Evolutionary conservation across 2,797 vertebrate genomes (phyloP), one percentile per base, ranked within the genome.

Genomic region (Chelon labrosus): DNA sequence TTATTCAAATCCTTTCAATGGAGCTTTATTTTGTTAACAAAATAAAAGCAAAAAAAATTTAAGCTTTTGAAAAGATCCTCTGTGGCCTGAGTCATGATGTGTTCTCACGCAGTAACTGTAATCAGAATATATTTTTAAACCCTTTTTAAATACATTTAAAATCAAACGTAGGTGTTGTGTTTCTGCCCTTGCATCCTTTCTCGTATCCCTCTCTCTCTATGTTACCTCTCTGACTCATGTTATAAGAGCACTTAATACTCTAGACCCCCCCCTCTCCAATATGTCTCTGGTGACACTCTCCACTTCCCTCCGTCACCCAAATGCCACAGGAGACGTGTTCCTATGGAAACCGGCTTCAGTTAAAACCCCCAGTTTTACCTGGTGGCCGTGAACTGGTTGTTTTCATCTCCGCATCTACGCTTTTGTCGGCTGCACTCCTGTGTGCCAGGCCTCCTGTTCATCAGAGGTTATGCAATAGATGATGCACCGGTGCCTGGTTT

Each of bases 321-420:
- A 85, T 84, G 83, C 75, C 87, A 86, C 76, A 61, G 51, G 67
- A 82, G 73, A 73, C 5, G 20, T 46, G 84, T 91, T 90, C 66
- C 90, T 79, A 90, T 87, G 89, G 91, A 77, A 86, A 93, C 86
- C 11, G 22, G 70, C 74, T 65, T 49, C 46, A 77, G 63, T 58
- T 12, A 82, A 49, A 75, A 56, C 47, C 41, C 54, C 41, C 42
- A 42, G 38, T 73, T 68, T 79, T 76, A 82, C 76, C 50, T 53
- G 69, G 60, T 72, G 75, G 75, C 79, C 72, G 70, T 59, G 70
- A 76, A 58, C 83, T 64, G 62, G 56, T 72, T 71, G 70, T 41
- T 58, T 25, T 82, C 41, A 12, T 60, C 58, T 72, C 46, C 46
- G 27, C 57, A 53, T 39, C 58, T 50, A 53, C 59, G 53, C 17